Evolutionary conservation across 2,888 invertebrate genomes (phyloP), one percentile per base, ranked within the genome.

Genomic region (Rotaria sp.): DNA sequence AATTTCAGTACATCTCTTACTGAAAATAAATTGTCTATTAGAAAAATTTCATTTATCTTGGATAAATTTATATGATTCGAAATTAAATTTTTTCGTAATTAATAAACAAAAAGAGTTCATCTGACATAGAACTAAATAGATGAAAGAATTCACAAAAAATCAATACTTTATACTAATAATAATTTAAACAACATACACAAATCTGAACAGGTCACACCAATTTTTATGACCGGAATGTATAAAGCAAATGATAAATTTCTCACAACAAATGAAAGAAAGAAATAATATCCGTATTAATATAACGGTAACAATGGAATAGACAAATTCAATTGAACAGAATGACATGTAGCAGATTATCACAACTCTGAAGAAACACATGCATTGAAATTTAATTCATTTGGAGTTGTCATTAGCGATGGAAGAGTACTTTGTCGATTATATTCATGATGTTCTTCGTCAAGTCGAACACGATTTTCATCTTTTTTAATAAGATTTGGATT

Each of bases 401-500:
- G 18, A 21, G 2, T 35, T 35, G 35, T 67, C 30, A 15, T 67
- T 8, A 38, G 21, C 5, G 35, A 15, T 18, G 80, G 80, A 24
- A 80, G 45, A 45, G 80, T 80, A 45, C 80, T 45, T n/a, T 45
- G 41, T 10, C 45, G 45, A 45, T n/a, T 41, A n/a, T 45, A 13
- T 45, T 80, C 45, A 2, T 80, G 26, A 26, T 80, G n/a, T 4
- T 7, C 15, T 80, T 80, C 45, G 45, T 80, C 80, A 10, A 0
- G 4, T 35, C 21, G 45, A 80, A 80, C 45, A n/a, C 80, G 80
- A 45, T 45, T 80, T 80, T 80, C 80, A 80, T 80, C 80, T 45
- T 80, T 80, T 80, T 13, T 45, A 18, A 80, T 80, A 26, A 80
- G n/a, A n/a, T 80, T 45, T n/a, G 80, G 80, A 41, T 80, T 80